Conservation (phyloP, 2,113 vertebrate genomes). For the Trochalopteron elliotii region DNA sequence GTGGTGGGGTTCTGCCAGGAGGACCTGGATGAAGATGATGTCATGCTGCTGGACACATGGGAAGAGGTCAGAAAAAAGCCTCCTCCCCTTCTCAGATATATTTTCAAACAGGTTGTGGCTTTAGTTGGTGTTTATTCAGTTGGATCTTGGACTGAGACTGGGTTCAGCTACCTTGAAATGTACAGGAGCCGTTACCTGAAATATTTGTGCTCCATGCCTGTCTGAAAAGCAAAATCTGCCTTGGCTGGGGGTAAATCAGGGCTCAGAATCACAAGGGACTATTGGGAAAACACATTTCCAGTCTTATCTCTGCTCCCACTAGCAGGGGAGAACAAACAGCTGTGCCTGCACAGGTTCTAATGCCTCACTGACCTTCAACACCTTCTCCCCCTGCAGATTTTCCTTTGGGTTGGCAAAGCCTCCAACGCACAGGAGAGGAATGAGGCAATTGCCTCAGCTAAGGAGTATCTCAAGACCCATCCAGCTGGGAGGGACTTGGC, state of each 20-base stretch:
- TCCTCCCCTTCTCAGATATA: neutral
- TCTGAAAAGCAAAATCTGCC: neutral
- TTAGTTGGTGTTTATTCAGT: neutral
- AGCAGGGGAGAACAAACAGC: neutral
- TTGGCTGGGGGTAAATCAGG: neutral
- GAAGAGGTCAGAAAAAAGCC: conserved; percentile 83
- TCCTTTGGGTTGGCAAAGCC: conserved; percentile 85
- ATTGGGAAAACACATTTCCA: neutral
- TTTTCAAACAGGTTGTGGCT: neutral
- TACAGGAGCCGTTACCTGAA: neutral
- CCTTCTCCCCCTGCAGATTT: conserved; percentile 73
- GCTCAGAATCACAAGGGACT: neutral
- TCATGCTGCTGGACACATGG: conserved; percentile 93
- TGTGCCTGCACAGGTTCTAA: neutral
- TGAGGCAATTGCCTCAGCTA: conserved; percentile 71
- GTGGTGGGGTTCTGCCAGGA: conserved; percentile 82
- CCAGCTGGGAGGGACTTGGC: conserved; percentile 82
- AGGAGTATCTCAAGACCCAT: conserved; percentile 84
- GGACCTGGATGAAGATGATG: conserved; percentile 90
- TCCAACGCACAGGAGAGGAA: conserved; percentile 82
- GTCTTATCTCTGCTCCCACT: neutral
- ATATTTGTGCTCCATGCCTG: neutral
- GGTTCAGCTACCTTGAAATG: neutral
- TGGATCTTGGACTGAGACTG: neutral
- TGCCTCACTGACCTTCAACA: neutral